Conservation (phyloP, 2,797 vertebrate genomes). For the Pseudochromis fuscus region DNA sequence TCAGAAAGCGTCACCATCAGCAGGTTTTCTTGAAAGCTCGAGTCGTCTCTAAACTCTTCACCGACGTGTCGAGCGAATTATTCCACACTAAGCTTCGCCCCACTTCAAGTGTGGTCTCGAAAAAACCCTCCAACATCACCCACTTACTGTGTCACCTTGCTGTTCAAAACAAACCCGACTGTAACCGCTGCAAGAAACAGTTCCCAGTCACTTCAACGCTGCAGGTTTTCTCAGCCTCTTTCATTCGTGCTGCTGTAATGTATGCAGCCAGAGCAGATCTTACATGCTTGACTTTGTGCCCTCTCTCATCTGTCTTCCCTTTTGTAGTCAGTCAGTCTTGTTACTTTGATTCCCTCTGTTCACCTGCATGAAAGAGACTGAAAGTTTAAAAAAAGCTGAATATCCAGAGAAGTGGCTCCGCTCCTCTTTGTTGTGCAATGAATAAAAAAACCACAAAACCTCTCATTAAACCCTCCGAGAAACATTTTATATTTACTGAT, state of each 20-base stretch:
- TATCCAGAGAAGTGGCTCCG: neutral
- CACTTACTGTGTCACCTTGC: slow-evolving; percentile 16
- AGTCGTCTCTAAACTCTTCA: slow-evolving; percentile 30
- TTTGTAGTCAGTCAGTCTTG: slow-evolving; percentile 38
- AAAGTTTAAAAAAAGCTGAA: slow-evolving; percentile 28
- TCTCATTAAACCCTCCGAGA: slow-evolving; percentile 21
- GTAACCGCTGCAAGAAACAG: neutral
- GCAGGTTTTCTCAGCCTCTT: slow-evolving; percentile 1
- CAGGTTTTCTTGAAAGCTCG: slow-evolving; percentile 46
- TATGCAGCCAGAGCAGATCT: slow-evolving; percentile 36
- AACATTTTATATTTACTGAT: slow-evolving; percentile 11
- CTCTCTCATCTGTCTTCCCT: slow-evolving; percentile 38
- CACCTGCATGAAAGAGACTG: slow-evolving; percentile 15
- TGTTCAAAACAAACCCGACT: slow-evolving; percentile 17
- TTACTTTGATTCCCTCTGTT: slow-evolving; percentile 58
- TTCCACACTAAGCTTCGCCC: slow-evolving; percentile 29
- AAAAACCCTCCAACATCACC: slow-evolving; percentile 10
- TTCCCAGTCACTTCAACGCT: slow-evolving; percentile 18
- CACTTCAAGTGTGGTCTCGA: slow-evolving; percentile 26
- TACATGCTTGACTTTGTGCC: slow-evolving; percentile 46
- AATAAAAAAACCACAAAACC: slow-evolving; percentile 11
- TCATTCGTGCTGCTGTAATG: slow-evolving; percentile 23
- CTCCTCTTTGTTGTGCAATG: slow-evolving; percentile 44
- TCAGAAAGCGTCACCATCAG: slow-evolving; percentile 72
- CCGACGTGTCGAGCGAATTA: slow-evolving; percentile 36